Evolutionary conservation across 2,888 invertebrate genomes (phyloP).

Genomic region (Iselma pallidipennis): DNA sequence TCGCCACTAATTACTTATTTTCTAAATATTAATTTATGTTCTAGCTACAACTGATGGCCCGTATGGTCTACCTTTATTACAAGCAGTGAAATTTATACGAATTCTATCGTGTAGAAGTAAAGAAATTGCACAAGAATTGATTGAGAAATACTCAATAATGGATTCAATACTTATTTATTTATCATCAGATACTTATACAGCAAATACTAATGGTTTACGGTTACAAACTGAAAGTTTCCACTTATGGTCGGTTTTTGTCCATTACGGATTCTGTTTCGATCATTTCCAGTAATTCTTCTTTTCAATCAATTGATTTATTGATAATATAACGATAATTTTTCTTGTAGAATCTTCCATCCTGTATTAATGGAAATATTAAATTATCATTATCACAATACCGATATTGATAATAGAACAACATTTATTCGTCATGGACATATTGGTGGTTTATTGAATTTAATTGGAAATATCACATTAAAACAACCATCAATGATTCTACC

Average conservation of each 20-base stretch:
- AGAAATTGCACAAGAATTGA: conserved; percentile 59
- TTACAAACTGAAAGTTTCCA: conserved; percentile 69
- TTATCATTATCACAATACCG: conserved; percentile 63
- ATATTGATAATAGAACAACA: conserved; percentile 57
- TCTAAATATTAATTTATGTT: conserved; percentile 11
- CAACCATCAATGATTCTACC: conserved; percentile 27
- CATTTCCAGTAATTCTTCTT: conserved; percentile 50
- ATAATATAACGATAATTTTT: conserved; percentile 9
- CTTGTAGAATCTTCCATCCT: conserved; percentile 57
- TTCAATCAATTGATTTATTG: too few relatives aligned
- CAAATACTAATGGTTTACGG: conserved; percentile 59
- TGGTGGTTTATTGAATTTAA: conserved; percentile 51
- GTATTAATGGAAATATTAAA: conserved; percentile 62
- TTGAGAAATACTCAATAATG: conserved; percentile 61
- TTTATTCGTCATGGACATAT: conserved; percentile 63
- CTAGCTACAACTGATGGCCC: conserved; percentile 37
- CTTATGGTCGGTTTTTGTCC: conserved; percentile 61
- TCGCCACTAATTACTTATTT: conserved; percentile 1
- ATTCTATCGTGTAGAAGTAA: conserved; percentile 67
- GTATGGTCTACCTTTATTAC: conserved; percentile 70
- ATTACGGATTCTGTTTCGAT: conserved; percentile 59
- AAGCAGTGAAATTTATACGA: conserved; percentile 75
- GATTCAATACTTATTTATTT: conserved; percentile 62
- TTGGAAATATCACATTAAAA: conserved; percentile 29
- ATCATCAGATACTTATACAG: conserved; percentile 58